Percentiles rank a stretch among this genome's conserved stretches.
phyloP scores from a whole-genome alignment of 2,797 vertebrate species.

The Bothrops alternatus region DNA sequence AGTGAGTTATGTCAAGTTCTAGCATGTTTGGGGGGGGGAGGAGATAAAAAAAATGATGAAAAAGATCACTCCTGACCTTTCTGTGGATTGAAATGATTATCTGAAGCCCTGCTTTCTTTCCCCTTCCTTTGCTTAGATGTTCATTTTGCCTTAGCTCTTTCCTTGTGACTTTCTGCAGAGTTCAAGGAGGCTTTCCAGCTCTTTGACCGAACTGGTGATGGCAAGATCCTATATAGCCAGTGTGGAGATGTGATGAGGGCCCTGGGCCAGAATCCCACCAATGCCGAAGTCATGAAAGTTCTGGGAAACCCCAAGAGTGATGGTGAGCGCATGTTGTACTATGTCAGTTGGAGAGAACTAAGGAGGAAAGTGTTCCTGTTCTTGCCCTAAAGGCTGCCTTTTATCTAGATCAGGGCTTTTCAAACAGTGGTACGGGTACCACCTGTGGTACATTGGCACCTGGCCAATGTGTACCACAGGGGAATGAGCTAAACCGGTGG shows the following conservation, averaged over 20 bases:
- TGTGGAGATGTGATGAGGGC: conserved; percentile 92
- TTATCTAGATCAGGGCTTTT: too few species aligned
- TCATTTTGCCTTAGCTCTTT: neutral
- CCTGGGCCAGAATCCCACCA: conserved; percentile 90
- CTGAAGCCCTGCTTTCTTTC: too few species aligned
- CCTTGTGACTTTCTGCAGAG: conserved; percentile 69
- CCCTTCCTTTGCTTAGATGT: neutral
- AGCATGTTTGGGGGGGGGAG: neutral
- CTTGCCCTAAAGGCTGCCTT: too few species aligned
- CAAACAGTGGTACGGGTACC: too few species aligned
- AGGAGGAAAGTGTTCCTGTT: too few species aligned
- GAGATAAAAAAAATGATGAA: neutral
- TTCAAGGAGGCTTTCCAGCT: conserved; percentile 93
- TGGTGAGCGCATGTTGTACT: conserved; percentile 68
- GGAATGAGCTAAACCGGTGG: too few species aligned
- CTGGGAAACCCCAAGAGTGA: conserved; percentile 90
- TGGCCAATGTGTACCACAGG: too few species aligned
- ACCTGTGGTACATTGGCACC: too few species aligned
- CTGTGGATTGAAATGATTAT: neutral
- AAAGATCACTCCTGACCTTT: neutral
- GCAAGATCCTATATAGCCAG: conserved; percentile 89
- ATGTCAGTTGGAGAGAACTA: neutral
- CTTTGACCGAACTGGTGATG: conserved; percentile 89
- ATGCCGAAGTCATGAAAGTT: conserved; percentile 90
- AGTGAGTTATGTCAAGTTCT: neutral